A percentile compares a stretch with the other conserved stretches of the same genome.
Conservation (phyloP, 2,797 vertebrate species). For the Hylomyscus alleni region DNA sequence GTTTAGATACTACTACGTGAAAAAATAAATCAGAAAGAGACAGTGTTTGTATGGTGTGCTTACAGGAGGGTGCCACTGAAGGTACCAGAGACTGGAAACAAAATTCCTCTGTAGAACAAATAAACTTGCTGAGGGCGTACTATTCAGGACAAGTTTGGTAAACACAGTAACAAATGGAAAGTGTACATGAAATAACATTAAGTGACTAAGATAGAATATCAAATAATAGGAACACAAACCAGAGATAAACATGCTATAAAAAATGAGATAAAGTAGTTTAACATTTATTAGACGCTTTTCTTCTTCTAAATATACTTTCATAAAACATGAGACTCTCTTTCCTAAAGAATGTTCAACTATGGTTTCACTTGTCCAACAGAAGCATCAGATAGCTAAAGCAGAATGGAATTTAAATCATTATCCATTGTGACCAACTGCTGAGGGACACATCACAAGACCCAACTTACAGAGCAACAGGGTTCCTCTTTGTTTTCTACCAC, state of each 20-base stretch:
- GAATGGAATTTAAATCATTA: background rate
- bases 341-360: background rate
- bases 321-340: slow-evolving; percentile 23
- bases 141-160: slow-evolving; percentile 16
- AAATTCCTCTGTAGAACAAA: slow-evolving; percentile 46
- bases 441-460: background rate
- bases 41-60: background rate
- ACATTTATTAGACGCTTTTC: slow-evolving; percentile 3
- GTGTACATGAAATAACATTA: slow-evolving; percentile 21
- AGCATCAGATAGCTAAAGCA: background rate
- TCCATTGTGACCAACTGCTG: background rate
- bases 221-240: background rate
- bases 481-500: background rate
- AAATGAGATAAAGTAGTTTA: slow-evolving; percentile 43
- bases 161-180: background rate
- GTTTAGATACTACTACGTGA: background rate
- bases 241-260: slow-evolving; percentile 47
- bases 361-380: background rate
- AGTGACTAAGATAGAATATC: slow-evolving; percentile 28
- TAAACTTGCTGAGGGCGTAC: slow-evolving; percentile 45
- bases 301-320: slow-evolving; percentile 8
- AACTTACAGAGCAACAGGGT: background rate
- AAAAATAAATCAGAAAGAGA: slow-evolving; percentile 40
- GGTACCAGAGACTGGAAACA: slow-evolving; percentile 23
- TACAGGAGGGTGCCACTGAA: slow-evolving; percentile 7